Evolutionary conservation across 1,140 invertebrate genomes (phyloP).

Genomic region (Nebria ingens): DNA sequence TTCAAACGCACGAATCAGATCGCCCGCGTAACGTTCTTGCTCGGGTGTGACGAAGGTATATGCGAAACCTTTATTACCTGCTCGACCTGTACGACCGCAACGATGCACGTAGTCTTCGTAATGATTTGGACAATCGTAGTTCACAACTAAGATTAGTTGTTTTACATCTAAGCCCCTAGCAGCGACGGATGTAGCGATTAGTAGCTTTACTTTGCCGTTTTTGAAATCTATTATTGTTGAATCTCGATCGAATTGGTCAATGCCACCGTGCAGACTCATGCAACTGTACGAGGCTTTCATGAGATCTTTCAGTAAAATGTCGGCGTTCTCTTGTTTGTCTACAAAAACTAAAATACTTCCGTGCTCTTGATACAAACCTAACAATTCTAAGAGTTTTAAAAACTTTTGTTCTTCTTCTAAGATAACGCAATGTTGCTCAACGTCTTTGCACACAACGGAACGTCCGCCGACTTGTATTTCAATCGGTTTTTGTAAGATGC

Average conservation of each 20-base stretch:
- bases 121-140: conserved; percentile 99
- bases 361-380: conserved; percentile 88
- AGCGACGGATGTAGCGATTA: conserved; percentile 92
- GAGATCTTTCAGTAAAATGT: conserved; percentile 87
- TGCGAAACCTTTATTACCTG: conserved; percentile 94
- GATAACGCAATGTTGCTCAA: conserved; percentile 90
- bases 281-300: conserved; percentile 95
- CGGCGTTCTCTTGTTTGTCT: conserved; percentile 97
- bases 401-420: conserved; percentile 97
- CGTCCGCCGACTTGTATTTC: conserved; percentile 98
- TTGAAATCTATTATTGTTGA: conserved; percentile 98
- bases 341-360: conserved; percentile 96
- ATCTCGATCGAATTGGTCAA: conserved; percentile 98
- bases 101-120: conserved; percentile 99
- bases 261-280: conserved; percentile 95
- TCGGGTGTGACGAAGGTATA: conserved; percentile 96
- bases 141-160: conserved; percentile 94
- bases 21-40: conserved; percentile 86
- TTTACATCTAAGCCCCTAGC: conserved; percentile 97
- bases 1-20: conserved; percentile 85
- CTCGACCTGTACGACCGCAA: conserved; percentile 85
- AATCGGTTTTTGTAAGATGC: conserved; percentile 89
- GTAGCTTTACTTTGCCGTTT: conserved; percentile 71
- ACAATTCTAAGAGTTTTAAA: conserved; percentile 89
- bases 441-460: conserved; percentile 96